Base-by-base conservation (phyloP, 2,113 vertebrate genomes). In the Anser brachyrhynchus region DNA sequence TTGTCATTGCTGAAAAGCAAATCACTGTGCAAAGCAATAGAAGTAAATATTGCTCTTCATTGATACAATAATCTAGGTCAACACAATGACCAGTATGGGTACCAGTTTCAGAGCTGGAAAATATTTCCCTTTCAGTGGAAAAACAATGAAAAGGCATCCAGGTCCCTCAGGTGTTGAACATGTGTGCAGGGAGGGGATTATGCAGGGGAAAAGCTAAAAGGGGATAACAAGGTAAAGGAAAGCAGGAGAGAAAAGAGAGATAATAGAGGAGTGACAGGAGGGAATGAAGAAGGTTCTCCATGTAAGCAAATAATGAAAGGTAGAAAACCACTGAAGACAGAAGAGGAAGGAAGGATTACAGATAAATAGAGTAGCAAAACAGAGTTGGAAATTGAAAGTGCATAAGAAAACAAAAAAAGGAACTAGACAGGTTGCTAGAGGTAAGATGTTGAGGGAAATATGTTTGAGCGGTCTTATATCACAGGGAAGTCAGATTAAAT, bases 401-500 rank as follows among this genome's bases (percentile, higher is more conserved):
- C 33, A 66, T 62, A 84, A 72, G 17, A 75, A 69, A 84, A 84
- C 20, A 28, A 84, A 76, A 72, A 61, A 11, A 17, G 35, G 67
- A 46, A 67, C 12, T 37, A 92, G n/a, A 66, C 37, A 84, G n/a
- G 29, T 70, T 73, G 31, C 51, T 93, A 87, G 75, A 88, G 58
- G 79, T 84, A 71, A 81, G 51, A 74, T 78, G 39, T 43, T 94
- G 85, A 96, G 65, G 87, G 41, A 90, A 94, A 84, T 71, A 65
- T 31, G 29, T 90, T 90, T 25, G 35, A 93, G 84, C 11, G 46
- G 8, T 71, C 93, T 87, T 57, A 15, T 73, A 75, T 71, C 46
- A 72, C 66, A 74, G 55, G 22, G 10, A 95, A 93, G 59, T 72
- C 81, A 85, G 72, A 84, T 91, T 88, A 80, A 92, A 92, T 93